phyloP scores from a whole-genome alignment of 1,140 invertebrate genomes.

The Hyles vespertilio region DNA sequence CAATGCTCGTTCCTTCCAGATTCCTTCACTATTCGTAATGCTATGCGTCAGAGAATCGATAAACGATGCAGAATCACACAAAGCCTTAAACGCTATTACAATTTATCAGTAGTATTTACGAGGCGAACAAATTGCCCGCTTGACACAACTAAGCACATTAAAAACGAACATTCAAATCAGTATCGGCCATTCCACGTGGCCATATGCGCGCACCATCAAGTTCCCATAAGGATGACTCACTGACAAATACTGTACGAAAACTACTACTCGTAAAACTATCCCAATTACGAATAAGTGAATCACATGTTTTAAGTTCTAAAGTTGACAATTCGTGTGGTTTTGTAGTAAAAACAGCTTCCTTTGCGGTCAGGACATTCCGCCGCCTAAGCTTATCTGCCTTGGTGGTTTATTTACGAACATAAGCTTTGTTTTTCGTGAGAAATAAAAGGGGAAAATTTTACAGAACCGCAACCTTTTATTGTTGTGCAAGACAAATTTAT shows the following conservation, averaged over 20 bases:
- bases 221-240: not conserved
- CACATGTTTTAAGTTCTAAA: conserved; percentile 12
- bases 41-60: too few species aligned
- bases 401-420: conserved; percentile 19
- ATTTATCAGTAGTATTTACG: not conserved
- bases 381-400: conserved; percentile 10
- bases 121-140: not conserved
- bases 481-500: too few species aligned
- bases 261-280: conserved; percentile 17
- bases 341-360: conserved; percentile 34
- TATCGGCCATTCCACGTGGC: conserved; percentile 1
- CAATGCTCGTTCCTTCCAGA: too few species aligned
- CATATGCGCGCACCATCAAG: not conserved
- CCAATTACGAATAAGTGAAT: conserved; percentile 23
- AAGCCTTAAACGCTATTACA: not conserved
- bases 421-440: not conserved
- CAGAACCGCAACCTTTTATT: too few species aligned
- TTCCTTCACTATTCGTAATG: too few species aligned
- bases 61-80: not conserved
- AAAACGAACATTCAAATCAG: conserved; percentile 6
- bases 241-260: too few species aligned
- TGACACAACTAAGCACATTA: conserved; percentile 2
- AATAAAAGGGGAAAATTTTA: too few species aligned
- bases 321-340: not conserved
- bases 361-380: conserved; percentile 35